These are phyloP conservation scores for Acrobasis repandana DNA, from an alignment of 2,888 invertebrate species.

Conservation along the genomic window DNA sequence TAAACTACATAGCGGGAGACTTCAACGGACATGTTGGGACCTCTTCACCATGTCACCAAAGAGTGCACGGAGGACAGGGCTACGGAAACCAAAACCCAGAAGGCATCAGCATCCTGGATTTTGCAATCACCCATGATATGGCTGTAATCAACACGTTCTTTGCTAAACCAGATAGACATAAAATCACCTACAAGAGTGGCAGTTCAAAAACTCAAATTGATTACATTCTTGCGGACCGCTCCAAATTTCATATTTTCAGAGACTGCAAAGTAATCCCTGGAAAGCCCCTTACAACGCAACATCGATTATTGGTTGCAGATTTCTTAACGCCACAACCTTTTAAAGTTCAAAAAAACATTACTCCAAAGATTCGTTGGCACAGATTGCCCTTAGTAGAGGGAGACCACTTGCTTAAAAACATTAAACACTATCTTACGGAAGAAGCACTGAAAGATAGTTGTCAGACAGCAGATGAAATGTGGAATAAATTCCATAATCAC, in stretches of 20 bases:
- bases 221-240: conserved; percentile 22
- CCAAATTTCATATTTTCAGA: too few species aligned
- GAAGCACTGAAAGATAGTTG: conserved; percentile 20
- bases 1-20: conserved; percentile 24
- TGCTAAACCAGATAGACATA: conserved; percentile 17
- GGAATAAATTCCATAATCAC: too few species aligned
- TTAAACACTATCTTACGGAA: conserved; percentile 9
- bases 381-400: conserved; percentile 20
- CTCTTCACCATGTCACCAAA: conserved; percentile 22
- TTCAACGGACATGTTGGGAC: conserved; percentile 28
- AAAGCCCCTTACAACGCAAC: too few species aligned
- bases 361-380: conserved; percentile 22
- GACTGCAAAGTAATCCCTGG: too few species aligned
- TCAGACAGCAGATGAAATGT: conserved; percentile 9
- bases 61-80: conserved; percentile 25
- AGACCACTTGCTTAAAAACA: neutral
- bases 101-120: neutral
- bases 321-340: conserved; percentile 23
- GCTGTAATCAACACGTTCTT: too few species aligned
- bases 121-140: conserved; percentile 21
- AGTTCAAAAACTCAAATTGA: conserved; percentile 21
- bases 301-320: conserved; percentile 24
- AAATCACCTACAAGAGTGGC: conserved; percentile 22
- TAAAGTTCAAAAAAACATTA: conserved; percentile 20
- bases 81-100: conserved; percentile 15